Evolutionary conservation across 37 sponge, comb jelly and placozoan genomes (phyloP), one percentile per base, ranked within the genome.

Genomic region (Beroe forskalii): DNA sequence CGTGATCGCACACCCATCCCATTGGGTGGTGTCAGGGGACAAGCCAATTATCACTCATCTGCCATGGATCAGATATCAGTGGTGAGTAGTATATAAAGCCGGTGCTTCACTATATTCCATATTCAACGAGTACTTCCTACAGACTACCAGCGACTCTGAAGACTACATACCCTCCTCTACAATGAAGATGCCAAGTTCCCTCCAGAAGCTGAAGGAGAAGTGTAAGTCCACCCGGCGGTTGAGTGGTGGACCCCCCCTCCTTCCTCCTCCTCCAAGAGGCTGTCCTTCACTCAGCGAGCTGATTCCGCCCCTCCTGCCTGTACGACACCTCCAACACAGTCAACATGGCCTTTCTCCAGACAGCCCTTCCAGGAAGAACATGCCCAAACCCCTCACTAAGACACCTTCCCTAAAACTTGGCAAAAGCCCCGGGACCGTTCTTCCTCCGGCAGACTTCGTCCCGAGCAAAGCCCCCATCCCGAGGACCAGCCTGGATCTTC

Each of bases 161-260:
- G n/a, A n/a, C n/a, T n/a, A n/a, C n/a, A n/a, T n/a, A n/a, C n/a
- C n/a, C n/a, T n/a, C n/a, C n/a, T n/a, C n/a, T n/a, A 69, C 35
- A 1, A 69, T 69, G 72, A 69, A 69, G 72, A 69, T 69, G 35
- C 72, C 72, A 27, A 32, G 33, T 1, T 69, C 72, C 39, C 72
- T 69, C 36, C 35, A 69, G 72, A 69, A 69, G 32, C 39, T 69
- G 33, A 69, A 33, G 32, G 72, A 69, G 19, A 69, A 32, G 32
- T 27, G 27, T 32, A 32, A 17, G 33, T 36, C 72, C 36, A 36
- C 33, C 28, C 35, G 72, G 32, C 32, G 33, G 4, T 12, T 17
- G 12, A 48, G 55, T 48, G 55, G 55, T 12, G 55, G 12, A 17
- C 6, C 55, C 6, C 6, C 55, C 6, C 12, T 12, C 55, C 72